These are phyloP conservation scores for Caenorhabditis briggsae DNA, from an alignment of 1,140 invertebrate species.

Conservation along the genomic window DNA sequence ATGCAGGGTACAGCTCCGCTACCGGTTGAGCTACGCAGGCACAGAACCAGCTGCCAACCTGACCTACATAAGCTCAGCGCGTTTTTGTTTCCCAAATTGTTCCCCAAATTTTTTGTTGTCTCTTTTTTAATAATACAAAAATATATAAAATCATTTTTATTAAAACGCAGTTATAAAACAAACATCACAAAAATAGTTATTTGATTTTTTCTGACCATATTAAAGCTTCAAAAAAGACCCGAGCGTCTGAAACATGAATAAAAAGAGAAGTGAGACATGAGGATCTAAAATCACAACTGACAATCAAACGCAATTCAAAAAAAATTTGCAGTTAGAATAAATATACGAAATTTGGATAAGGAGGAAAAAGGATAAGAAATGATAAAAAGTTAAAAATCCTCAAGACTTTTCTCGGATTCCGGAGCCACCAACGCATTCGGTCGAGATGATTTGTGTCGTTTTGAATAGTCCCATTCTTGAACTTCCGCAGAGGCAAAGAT, in stretches of 20 bases:
- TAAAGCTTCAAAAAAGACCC: constrained; percentile 13
- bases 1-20: too few relatives aligned
- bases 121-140: too few relatives aligned
- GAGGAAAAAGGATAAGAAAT: too few relatives aligned
- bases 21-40: too few relatives aligned
- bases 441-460: constrained; percentile 3
- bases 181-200: background rate
- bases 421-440: constrained; percentile 28
- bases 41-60: too few relatives aligned
- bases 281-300: background rate
- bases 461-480: constrained; percentile 43
- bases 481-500: constrained; percentile 17
- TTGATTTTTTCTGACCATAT: background rate
- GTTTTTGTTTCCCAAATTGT: too few relatives aligned
- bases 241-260: constrained; percentile 3
- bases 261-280: background rate
- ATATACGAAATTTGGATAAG: background rate
- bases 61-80: too few relatives aligned
- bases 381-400: background rate
- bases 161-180: background rate
- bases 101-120: too few relatives aligned
- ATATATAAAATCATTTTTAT: too few relatives aligned
- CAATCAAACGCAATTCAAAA: background rate
- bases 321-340: background rate
- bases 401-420: constrained; percentile 6